Evolutionary conservation across 2,797 vertebrate genomes (phyloP).

Genomic region (Paratrypauchen microcephalus): DNA sequence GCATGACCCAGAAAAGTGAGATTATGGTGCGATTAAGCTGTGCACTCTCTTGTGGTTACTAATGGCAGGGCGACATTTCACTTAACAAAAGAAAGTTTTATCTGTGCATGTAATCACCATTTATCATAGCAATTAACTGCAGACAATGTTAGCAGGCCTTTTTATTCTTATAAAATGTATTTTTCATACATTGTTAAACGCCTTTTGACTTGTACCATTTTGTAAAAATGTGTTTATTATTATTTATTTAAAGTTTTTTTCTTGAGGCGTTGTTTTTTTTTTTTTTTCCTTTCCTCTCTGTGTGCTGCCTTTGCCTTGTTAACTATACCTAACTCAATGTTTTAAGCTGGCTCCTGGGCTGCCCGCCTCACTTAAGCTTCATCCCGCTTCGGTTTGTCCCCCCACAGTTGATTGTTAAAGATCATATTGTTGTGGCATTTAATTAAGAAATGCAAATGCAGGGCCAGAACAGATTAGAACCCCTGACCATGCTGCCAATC

Average conservation of each 20-base stretch:
- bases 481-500: slow-evolving; percentile 74
- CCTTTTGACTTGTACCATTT: slow-evolving; percentile 1
- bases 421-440: slow-evolving; percentile 82
- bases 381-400: slow-evolving; percentile 21
- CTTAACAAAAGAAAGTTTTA: slow-evolving; percentile 31
- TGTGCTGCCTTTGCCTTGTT: slow-evolving; percentile 51
- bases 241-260: slow-evolving; percentile 17
- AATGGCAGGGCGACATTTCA: slow-evolving; percentile 40
- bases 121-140: slow-evolving; percentile 57
- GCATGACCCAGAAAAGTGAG: slow-evolving; percentile 67
- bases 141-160: slow-evolving; percentile 9
- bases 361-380: slow-evolving; percentile 65
- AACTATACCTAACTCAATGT: slow-evolving; percentile 39
- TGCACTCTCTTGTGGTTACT: slow-evolving; percentile 35
- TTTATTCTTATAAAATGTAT: slow-evolving; percentile 20
- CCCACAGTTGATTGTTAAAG: slow-evolving; percentile 73
- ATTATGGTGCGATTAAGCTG: slow-evolving; percentile 60
- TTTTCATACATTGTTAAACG: slow-evolving; percentile 36
- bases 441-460: slow-evolving; percentile 81
- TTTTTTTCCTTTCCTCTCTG: slow-evolving; percentile 1
- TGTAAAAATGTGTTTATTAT: slow-evolving; percentile 23
- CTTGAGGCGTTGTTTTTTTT: no score
- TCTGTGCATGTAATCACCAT: slow-evolving; percentile 37
- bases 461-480: slow-evolving; percentile 68
- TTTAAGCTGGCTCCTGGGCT: slow-evolving; percentile 36